Evolutionary conservation across 2,888 invertebrate genomes (phyloP).

Genomic region (Polylopha cassiicola): DNA sequence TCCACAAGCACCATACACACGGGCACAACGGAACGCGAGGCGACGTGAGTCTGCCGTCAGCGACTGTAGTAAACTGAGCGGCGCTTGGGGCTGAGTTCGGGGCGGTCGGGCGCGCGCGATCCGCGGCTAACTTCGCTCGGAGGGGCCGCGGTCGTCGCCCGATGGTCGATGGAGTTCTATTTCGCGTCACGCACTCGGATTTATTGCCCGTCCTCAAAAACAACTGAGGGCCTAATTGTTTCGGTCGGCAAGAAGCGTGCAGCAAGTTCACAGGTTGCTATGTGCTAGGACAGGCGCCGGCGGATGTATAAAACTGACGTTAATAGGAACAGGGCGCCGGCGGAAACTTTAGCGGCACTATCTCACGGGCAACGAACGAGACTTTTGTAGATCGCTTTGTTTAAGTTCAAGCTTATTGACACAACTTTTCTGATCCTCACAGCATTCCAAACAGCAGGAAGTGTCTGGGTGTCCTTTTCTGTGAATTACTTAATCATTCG

Average conservation of each 20-base stretch:
- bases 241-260: constrained; percentile 3
- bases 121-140: constrained; percentile 56
- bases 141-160: constrained; percentile 51
- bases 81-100: constrained; percentile 62
- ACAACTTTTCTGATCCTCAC: no score
- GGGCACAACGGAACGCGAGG: constrained; percentile 54
- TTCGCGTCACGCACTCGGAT: constrained; percentile 65
- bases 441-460: no score
- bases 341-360: constrained; percentile 14
- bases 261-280: background rate
- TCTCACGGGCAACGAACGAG: no score
- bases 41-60: constrained; percentile 59
- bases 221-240: constrained; percentile 17
- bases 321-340: constrained; percentile 16
- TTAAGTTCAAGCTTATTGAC: no score
- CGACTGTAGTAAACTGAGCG: constrained; percentile 67
- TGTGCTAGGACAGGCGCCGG: background rate
- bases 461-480: no score
- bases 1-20: constrained; percentile 71
- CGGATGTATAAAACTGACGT: constrained; percentile 12
- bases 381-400: no score
- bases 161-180: constrained; percentile 66
- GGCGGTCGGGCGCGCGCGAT: constrained; percentile 46
- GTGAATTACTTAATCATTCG: no score
- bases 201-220: constrained; percentile 40